Percentiles rank a stretch among this genome's conserved stretches.
Conservation (phyloP, 2,888 invertebrate genomes). For the Harmothoe impar region DNA sequence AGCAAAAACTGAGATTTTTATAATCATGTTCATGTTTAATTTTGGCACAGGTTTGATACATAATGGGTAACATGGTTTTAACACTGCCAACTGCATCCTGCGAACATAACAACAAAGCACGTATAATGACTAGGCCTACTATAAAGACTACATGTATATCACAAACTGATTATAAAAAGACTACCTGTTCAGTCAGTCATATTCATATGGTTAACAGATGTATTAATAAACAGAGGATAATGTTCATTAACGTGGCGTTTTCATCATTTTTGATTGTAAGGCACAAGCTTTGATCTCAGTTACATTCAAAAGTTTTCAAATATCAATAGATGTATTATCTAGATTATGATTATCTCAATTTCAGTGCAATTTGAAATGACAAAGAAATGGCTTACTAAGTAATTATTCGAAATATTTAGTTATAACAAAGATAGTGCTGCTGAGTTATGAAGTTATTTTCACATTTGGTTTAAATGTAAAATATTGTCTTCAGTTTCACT, state of each 20-base stretch:
- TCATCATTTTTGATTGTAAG: background rate
- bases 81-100: background rate
- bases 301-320: background rate
- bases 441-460: no score
- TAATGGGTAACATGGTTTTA: background rate
- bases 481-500: no score
- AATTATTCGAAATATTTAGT: no score
- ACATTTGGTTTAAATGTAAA: no score
- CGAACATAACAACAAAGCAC: background rate
- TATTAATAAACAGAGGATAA: background rate
- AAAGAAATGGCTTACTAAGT: no score
- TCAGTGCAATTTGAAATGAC: no score
- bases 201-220: background rate
- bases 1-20: no score
- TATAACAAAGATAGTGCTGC: no score
- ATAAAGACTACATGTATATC: background rate
- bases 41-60: constrained; percentile 26
- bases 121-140: constrained; percentile 36
- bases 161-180: constrained; percentile 1
- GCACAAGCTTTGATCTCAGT: background rate
- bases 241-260: background rate
- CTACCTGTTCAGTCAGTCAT: background rate
- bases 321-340: background rate
- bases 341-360: no score
- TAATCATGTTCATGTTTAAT: constrained; percentile 2